These are phyloP conservation scores for Xiphophorus birchmanni DNA, from an alignment of 2,797 vertebrate species.

Conservation along the genomic window DNA sequence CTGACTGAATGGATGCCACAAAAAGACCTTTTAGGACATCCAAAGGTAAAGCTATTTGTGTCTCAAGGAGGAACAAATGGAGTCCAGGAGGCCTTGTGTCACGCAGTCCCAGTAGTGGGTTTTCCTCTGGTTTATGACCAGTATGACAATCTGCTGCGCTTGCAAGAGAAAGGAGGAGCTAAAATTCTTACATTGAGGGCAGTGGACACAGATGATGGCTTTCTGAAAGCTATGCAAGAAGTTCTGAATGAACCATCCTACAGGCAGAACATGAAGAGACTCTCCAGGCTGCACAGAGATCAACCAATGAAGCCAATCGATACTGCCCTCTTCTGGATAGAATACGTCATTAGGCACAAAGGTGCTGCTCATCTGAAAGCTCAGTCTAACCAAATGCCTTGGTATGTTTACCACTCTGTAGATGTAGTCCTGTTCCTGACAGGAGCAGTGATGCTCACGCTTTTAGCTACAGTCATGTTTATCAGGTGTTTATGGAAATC, in stretches of 20 bases:
- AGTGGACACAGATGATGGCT: slow-evolving; percentile 58
- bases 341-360: slow-evolving; percentile 60
- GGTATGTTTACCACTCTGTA: slow-evolving; percentile 69
- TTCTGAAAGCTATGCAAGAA: slow-evolving; percentile 64
- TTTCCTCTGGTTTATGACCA: slow-evolving; percentile 72
- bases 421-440: slow-evolving; percentile 60
- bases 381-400: slow-evolving; percentile 66
- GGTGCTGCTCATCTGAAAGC: slow-evolving; percentile 65
- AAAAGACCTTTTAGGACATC: slow-evolving; percentile 79
- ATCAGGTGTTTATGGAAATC: slow-evolving; percentile 11
- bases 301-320: slow-evolving; percentile 57
- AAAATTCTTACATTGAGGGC: slow-evolving; percentile 36
- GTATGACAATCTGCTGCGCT: slow-evolving; percentile 68
- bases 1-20: slow-evolving; percentile 78
- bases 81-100: slow-evolving; percentile 74
- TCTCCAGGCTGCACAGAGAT: slow-evolving; percentile 69
- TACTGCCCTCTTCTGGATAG: slow-evolving; percentile 68
- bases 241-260: slow-evolving; percentile 62
- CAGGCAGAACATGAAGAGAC: slow-evolving; percentile 71
- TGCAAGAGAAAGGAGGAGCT: slow-evolving; percentile 61
- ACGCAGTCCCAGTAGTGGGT: slow-evolving; percentile 62
- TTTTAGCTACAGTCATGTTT: not conserved
- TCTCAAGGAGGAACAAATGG: slow-evolving; percentile 80
- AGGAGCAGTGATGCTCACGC: not conserved
- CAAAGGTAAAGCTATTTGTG: slow-evolving; percentile 71